These are phyloP conservation scores for Drosophila picticornis DNA, from an alignment of 2,888 invertebrate species.

Conservation along the genomic window DNA sequence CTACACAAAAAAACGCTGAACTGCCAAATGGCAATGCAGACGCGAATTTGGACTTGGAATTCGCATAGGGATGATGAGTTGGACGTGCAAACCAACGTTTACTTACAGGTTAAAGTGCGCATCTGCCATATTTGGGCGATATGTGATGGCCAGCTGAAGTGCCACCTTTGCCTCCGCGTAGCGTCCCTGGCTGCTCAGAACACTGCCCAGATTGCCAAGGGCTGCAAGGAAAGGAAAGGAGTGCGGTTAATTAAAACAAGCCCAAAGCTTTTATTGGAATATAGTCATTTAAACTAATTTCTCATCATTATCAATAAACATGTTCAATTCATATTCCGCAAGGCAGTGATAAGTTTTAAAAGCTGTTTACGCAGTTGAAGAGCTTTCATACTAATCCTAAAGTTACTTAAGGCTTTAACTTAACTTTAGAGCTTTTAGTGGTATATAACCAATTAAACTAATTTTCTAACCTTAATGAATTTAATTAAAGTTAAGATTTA, in stretches of 20 bases:
- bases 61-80: conserved; percentile 50
- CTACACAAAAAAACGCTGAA: conserved; percentile 9
- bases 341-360: not conserved
- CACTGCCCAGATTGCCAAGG: conserved; percentile 98
- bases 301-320: not conserved
- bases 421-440: not conserved
- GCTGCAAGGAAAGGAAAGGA: conserved; percentile 87
- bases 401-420: not conserved
- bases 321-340: not conserved
- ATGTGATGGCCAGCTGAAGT: conserved; percentile 93
- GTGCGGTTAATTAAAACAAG: not conserved
- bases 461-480: not conserved
- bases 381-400: not conserved
- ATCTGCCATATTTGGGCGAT: conserved; percentile 97
- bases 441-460: not conserved
- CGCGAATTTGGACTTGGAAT: conserved; percentile 50
- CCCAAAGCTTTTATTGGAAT: not conserved
- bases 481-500: not conserved
- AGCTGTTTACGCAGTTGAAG: not conserved
- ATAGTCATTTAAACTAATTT: not conserved
- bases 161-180: conserved; percentile 95
- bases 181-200: conserved; percentile 95
- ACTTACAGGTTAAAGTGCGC: conserved; percentile 99
- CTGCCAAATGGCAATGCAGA: conserved; percentile 37
- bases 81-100: conserved; percentile 62